A percentile compares a stretch with the other conserved stretches of the same genome.
These are phyloP conservation scores for Microplitis mediator DNA, from an alignment of 1,140 invertebrate genomes.

Conservation along the genomic window DNA sequence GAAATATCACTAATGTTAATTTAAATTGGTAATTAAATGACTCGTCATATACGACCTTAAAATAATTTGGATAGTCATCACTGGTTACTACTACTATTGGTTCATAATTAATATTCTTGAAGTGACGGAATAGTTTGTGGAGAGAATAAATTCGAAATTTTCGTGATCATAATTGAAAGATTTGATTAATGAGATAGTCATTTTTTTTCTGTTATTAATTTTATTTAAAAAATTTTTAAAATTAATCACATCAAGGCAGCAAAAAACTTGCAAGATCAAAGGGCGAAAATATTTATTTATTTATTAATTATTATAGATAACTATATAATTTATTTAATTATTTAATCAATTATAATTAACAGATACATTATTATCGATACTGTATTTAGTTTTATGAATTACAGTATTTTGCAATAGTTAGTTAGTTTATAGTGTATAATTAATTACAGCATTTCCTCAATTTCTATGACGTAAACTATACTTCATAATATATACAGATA, in stretches of 20 bases:
- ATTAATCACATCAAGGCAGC: too few species aligned
- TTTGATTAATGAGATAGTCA: slow-evolving; percentile 13
- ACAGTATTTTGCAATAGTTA: too few species aligned
- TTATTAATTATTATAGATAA: too few species aligned
- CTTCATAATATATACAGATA: not conserved
- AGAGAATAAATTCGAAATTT: not conserved
- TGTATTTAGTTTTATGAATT: too few species aligned
- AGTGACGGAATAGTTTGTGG: not conserved
- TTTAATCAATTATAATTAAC: too few species aligned
- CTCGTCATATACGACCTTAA: not conserved
- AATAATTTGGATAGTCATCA: not conserved
- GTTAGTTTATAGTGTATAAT: too few species aligned
- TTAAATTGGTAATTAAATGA: not conserved
- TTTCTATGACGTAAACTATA: slow-evolving; percentile 10
- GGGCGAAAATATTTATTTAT: too few species aligned
- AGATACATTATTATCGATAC: too few species aligned
- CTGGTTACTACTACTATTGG: not conserved
- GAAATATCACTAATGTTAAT: not conserved
- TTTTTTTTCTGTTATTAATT: not conserved
- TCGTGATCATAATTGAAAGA: not conserved
- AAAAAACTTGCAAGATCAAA: too few species aligned
- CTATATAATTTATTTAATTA: too few species aligned
- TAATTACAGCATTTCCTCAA: not conserved
- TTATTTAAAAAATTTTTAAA: too few species aligned
- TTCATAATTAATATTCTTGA: not conserved